Evolutionary conservation across 2,888 invertebrate genomes (phyloP).

Genomic region (Heliconius ismenius): DNA sequence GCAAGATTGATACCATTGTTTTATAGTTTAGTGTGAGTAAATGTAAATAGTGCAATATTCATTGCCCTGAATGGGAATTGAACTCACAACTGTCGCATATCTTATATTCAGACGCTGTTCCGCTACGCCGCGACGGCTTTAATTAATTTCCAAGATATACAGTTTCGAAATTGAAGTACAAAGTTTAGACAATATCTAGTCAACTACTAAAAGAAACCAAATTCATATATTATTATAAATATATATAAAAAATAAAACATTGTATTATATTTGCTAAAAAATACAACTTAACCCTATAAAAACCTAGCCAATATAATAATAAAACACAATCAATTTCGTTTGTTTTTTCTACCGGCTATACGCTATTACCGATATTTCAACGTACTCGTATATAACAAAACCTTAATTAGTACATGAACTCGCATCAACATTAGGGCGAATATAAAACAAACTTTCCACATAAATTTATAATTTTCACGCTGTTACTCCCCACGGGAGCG

Average conservation of each 20-base stretch:
- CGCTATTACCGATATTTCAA: constrained; percentile 39
- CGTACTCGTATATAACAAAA: constrained; percentile 32
- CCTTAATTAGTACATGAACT: constrained; percentile 46
- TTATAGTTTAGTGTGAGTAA: no score
- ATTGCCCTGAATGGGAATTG: no score
- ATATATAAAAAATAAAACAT: background rate
- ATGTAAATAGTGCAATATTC: no score
- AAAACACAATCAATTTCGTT: constrained; percentile 23
- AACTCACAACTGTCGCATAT: no score
- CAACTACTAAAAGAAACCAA: no score
- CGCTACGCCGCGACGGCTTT: no score
- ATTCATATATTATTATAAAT: no score
- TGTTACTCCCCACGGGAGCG: constrained; percentile 44
- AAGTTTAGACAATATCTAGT: no score
- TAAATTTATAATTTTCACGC: constrained; percentile 48
- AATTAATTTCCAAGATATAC: no score
- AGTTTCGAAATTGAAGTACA: no score
- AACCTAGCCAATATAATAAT: constrained; percentile 2
- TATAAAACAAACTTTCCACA: constrained; percentile 47
- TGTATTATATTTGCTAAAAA: background rate
- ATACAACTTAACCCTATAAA: background rate
- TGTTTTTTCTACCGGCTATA: constrained; percentile 27
- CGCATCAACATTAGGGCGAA: constrained; percentile 45
- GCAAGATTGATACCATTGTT: no score
- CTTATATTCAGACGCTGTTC: no score